Percentiles rank a stretch among this genome's conserved stretches.
phyloP scores from a whole-genome alignment of 2,113 vertebrate species.

The Tragulus kanchil region DNA sequence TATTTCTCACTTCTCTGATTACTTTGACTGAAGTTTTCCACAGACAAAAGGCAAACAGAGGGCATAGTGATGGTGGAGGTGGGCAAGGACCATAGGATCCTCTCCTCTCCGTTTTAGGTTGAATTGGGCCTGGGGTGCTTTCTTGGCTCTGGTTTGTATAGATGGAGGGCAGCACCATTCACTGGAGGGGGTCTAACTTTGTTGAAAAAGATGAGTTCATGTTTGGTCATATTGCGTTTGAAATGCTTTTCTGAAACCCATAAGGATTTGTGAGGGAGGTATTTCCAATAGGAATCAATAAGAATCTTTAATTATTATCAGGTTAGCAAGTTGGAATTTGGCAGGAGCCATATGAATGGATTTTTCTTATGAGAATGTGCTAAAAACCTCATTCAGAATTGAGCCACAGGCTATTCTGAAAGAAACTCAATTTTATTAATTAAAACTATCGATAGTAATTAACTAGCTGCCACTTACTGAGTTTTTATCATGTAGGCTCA shows the following conservation, averaged over 20 bases:
- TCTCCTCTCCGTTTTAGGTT: background rate
- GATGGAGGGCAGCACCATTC: background rate
- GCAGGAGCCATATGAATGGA: constrained; percentile 38
- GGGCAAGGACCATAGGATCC: background rate
- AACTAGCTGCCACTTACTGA: constrained; percentile 52
- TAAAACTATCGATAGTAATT: constrained; percentile 68
- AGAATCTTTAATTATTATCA: constrained; percentile 63
- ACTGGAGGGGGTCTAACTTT: background rate
- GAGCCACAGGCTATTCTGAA: constrained; percentile 68
- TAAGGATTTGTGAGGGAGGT: constrained; percentile 31
- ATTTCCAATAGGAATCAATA: constrained; percentile 58
- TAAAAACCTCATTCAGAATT: constrained; percentile 64
- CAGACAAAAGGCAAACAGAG: background rate
- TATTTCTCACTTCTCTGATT: background rate
- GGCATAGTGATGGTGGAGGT: background rate
- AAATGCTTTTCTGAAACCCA: background rate
- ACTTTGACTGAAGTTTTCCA: background rate
- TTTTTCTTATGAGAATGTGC: constrained; percentile 73
- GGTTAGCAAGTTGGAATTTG: constrained; percentile 63
- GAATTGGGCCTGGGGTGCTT: too few relatives aligned
- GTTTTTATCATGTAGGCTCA: constrained; percentile 45
- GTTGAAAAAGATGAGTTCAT: background rate
- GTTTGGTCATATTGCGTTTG: background rate
- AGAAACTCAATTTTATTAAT: constrained; percentile 78
- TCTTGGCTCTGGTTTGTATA: background rate